Percentiles rank a stretch among this genome's conserved stretches.
Evolutionary conservation across 2,797 vertebrate genomes (phyloP).

Genomic region (Erethizon dorsatum): DNA sequence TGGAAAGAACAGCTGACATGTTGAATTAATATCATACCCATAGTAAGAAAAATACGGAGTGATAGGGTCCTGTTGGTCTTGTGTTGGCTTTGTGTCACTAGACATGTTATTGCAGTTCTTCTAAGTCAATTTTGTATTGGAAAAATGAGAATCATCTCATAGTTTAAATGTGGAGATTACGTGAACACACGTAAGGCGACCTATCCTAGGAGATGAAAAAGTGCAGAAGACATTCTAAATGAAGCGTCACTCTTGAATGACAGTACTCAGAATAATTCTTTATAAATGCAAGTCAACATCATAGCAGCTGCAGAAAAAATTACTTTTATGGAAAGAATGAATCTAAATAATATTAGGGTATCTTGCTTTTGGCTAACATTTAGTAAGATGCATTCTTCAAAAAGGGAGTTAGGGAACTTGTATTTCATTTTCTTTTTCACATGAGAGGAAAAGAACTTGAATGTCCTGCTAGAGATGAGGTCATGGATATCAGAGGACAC

Average conservation of each 20-base stretch:
- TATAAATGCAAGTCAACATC: background rate
- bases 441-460: background rate
- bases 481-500: conserved; percentile 55
- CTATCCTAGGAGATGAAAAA: background rate
- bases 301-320: background rate
- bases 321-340: conserved; percentile 28
- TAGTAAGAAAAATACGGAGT: background rate
- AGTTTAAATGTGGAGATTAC: background rate
- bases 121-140: background rate
- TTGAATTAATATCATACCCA: background rate
- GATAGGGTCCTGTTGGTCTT: background rate
- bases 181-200: background rate
- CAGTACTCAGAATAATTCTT: background rate
- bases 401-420: conserved; percentile 18
- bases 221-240: background rate
- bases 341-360: conserved; percentile 6
- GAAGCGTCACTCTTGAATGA: background rate
- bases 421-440: background rate
- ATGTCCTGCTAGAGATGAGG: conserved; percentile 62
- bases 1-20: background rate
- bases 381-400: conserved; percentile 27
- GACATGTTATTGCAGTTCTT: background rate
- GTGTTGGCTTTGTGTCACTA: background rate
- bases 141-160: background rate
- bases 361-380: conserved; percentile 7